Conservation (phyloP, 2,888 invertebrate species). For the Tachina lurida region DNA sequence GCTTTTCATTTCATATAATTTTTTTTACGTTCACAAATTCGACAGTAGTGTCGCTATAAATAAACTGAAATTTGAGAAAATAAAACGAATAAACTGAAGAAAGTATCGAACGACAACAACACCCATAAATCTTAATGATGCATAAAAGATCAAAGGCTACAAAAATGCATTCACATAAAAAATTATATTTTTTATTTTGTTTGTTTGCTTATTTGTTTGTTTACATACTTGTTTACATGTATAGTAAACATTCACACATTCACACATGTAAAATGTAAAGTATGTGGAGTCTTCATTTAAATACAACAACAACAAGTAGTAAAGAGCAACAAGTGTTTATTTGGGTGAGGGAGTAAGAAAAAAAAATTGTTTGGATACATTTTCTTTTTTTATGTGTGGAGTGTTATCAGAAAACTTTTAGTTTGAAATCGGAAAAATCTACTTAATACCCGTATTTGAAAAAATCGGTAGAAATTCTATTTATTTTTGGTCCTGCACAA, state of each 20-base stretch:
- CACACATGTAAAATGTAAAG: not conserved
- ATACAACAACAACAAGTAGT: constrained; percentile 19
- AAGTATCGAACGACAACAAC: constrained; percentile 64
- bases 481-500: too few relatives aligned
- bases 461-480: not conserved
- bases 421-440: too few relatives aligned
- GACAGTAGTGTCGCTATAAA: constrained; percentile 28
- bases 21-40: constrained; percentile 20
- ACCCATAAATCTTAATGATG: constrained; percentile 71
- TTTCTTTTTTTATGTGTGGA: not conserved
- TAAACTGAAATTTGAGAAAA: constrained; percentile 12
- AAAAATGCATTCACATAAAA: constrained; percentile 67
- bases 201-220: constrained; percentile 11
- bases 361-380: not conserved
- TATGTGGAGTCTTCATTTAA: constrained; percentile 33
- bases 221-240: too few relatives aligned
- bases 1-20: constrained; percentile 26
- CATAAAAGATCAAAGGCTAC: constrained; percentile 74
- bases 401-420: too few relatives aligned
- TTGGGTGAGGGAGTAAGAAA: not conserved
- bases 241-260: too few relatives aligned
- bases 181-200: constrained; percentile 25
- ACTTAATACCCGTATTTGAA: too few relatives aligned
- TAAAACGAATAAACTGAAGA: constrained; percentile 5
- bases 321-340: constrained; percentile 49